Evolutionary conservation across 2,797 vertebrate species (phyloP).

Genomic region (Lerista edwardsae): DNA sequence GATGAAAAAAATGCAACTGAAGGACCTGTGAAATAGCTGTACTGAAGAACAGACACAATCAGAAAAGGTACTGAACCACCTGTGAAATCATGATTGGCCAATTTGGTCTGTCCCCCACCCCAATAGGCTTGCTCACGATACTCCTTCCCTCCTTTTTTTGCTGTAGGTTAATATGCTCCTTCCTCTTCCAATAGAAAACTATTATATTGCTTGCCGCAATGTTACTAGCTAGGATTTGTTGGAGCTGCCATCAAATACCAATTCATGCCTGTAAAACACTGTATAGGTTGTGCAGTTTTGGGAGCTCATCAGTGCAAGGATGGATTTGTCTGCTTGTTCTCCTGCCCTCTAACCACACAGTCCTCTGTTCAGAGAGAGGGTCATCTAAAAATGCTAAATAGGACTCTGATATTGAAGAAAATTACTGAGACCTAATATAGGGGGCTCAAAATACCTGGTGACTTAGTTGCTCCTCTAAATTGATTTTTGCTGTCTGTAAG

Average conservation of each 20-base stretch:
- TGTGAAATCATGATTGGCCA: background rate
- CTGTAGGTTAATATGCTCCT: background rate
- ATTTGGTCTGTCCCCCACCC: background rate
- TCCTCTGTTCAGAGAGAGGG: too few species aligned
- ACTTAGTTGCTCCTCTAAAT: slow-evolving; percentile 85
- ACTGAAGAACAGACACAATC: background rate
- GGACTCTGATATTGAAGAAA: background rate
- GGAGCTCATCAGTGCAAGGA: too few species aligned
- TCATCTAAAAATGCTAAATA: too few species aligned
- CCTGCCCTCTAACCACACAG: too few species aligned
- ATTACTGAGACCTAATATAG: background rate
- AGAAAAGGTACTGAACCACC: background rate
- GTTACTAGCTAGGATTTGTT: too few species aligned
- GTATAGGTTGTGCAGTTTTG: too few species aligned
- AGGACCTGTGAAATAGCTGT: background rate
- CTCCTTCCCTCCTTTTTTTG: too few species aligned
- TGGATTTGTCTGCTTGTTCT: too few species aligned
- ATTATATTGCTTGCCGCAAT: background rate
- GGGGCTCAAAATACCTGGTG: slow-evolving; percentile 77
- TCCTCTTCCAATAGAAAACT: background rate
- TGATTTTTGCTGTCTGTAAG: slow-evolving; percentile 85
- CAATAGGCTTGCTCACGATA: background rate
- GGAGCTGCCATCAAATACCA: too few species aligned
- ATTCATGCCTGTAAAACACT: too few species aligned
- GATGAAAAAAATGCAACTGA: background rate